Conservation (phyloP, 2,888 invertebrate species). For the Nebria salina region DNA sequence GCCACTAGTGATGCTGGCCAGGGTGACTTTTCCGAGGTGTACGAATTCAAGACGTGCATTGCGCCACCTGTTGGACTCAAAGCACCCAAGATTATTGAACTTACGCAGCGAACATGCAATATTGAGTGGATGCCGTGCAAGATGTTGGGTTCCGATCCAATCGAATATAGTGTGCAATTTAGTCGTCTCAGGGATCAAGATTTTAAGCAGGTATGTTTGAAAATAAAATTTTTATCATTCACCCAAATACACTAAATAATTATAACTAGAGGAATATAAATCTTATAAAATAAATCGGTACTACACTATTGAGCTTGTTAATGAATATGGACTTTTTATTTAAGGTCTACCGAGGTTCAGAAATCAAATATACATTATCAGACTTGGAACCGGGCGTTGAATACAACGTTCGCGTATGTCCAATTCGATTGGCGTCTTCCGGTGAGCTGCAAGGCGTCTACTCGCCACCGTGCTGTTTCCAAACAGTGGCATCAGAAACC, state of each 20-base stretch:
- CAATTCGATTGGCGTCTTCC: constrained; percentile 72
- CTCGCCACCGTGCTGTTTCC: constrained; percentile 73
- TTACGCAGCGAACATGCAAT: constrained; percentile 67
- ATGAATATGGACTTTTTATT: neutral
- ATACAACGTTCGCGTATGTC: constrained; percentile 82
- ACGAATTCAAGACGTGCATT: constrained; percentile 76
- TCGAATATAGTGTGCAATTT: constrained; percentile 80
- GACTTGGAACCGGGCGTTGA: constrained; percentile 79
- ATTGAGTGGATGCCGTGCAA: constrained; percentile 74
- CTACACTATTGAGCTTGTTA: neutral
- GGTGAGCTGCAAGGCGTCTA: constrained; percentile 75
- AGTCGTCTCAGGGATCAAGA: constrained; percentile 70
- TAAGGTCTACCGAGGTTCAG: constrained; percentile 75
- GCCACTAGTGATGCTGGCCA: constrained; percentile 87
- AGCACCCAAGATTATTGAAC: constrained; percentile 71
- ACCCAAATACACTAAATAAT: neutral
- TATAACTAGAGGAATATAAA: too few species aligned
- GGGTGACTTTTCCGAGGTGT: constrained; percentile 79
- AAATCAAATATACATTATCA: constrained; percentile 70
- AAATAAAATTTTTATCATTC: neutral
- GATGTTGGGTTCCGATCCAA: constrained; percentile 70
- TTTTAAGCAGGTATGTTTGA: constrained; percentile 68
- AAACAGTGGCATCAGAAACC: constrained; percentile 62
- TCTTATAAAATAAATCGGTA: too few species aligned
- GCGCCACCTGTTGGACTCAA: constrained; percentile 85